These are phyloP conservation scores for Neosalanx taihuensis DNA, from an alignment of 2,797 vertebrate genomes.

Conservation along the genomic window DNA sequence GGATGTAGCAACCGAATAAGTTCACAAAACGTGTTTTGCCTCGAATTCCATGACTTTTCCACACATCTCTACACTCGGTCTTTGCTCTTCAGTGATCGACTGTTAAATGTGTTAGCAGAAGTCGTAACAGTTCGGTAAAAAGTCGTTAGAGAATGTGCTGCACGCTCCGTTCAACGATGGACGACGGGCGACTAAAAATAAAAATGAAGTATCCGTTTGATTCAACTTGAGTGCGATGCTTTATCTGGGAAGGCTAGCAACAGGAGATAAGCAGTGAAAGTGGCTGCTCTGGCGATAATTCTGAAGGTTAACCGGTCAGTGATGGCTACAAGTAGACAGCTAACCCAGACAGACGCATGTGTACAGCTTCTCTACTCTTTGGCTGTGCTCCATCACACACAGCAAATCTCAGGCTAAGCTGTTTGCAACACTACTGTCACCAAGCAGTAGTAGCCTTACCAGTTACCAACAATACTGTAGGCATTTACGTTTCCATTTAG, in stretches of 20 bases:
- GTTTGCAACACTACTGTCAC: neutral
- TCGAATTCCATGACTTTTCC: too few relatives aligned
- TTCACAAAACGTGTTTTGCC: too few relatives aligned
- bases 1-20: too few relatives aligned
- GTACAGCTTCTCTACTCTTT: constrained; percentile 3
- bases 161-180: too few relatives aligned
- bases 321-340: constrained; percentile 18
- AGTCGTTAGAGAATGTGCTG: too few relatives aligned
- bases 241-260: neutral
- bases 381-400: neutral
- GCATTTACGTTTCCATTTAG: neutral
- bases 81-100: too few relatives aligned
- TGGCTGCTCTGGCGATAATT: constrained; percentile 2
- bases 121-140: too few relatives aligned
- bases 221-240: neutral
- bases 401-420: neutral
- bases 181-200: neutral
- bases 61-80: too few relatives aligned
- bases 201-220: neutral
- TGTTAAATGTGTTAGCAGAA: too few relatives aligned
- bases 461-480: neutral
- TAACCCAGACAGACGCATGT: neutral
- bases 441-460: neutral
- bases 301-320: constrained; percentile 24
- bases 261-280: neutral